Evolutionary conservation across 2,888 invertebrate species (phyloP).

Genomic region (Neuroscelio doddi): DNA sequence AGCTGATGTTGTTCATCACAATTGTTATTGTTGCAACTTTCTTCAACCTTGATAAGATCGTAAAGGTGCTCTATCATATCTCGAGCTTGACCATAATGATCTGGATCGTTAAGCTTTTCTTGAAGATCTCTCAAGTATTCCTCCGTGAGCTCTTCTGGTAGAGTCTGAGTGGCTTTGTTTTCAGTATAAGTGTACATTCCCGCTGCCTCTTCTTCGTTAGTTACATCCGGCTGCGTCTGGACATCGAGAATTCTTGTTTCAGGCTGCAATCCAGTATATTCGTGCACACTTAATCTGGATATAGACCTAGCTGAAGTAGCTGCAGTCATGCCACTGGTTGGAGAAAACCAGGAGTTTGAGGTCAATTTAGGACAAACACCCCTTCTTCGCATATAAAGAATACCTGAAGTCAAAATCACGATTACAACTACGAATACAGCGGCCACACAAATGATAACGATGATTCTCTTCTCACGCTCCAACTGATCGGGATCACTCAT

Average conservation of each 20-base stretch:
- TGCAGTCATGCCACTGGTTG: conserved; percentile 65
- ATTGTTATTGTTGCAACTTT: conserved; percentile 76
- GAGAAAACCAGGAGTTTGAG: conserved; percentile 64
- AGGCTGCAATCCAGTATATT: conserved; percentile 77
- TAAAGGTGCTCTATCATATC: conserved; percentile 86
- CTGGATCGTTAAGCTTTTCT: conserved; percentile 81
- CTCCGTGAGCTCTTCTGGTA: conserved; percentile 83
- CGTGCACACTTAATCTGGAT: conserved; percentile 76
- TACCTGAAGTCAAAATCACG: conserved; percentile 64
- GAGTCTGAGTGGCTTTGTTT: conserved; percentile 80
- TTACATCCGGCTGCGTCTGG: conserved; percentile 61
- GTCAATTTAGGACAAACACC: conserved; percentile 68
- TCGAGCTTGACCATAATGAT: conserved; percentile 82
- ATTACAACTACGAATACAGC: conserved; percentile 62
- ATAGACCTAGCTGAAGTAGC: conserved; percentile 77
- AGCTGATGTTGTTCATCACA: conserved; percentile 59
- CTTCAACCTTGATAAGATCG: conserved; percentile 82
- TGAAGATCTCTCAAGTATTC: conserved; percentile 81
- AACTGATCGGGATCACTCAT: conserved; percentile 68
- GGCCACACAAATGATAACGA: conserved; percentile 64
- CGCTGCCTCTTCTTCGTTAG: conserved; percentile 62
- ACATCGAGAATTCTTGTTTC: conserved; percentile 75
- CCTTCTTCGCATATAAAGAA: conserved; percentile 65
- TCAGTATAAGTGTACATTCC: conserved; percentile 69
- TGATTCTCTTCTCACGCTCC: conserved; percentile 66